Percentiles rank a stretch among this genome's conserved stretches.
phyloP scores from a whole-genome alignment of 2,797 vertebrate species.

The Silurus aristotelis region DNA sequence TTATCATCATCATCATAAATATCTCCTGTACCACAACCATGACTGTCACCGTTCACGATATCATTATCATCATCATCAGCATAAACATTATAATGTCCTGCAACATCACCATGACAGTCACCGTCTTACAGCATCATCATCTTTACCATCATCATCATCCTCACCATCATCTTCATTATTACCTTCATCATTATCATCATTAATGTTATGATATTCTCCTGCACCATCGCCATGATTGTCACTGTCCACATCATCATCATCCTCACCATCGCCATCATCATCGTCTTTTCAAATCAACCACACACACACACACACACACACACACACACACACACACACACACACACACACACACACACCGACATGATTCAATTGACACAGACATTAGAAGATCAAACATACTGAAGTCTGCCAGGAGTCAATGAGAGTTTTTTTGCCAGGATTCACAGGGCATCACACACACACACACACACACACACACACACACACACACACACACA shows the following conservation, averaged over 20 bases:
- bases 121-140: no score
- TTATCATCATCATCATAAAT: neutral
- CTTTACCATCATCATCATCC: no score
- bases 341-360: neutral
- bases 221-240: slow-evolving; percentile 5
- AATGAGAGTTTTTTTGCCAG: neutral
- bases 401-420: neutral
- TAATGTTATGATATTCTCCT: neutral
- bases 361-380: no score
- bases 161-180: no score
- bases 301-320: neutral
- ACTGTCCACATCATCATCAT: neutral
- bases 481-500: neutral
- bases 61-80: no score
- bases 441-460: neutral
- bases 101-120: no score
- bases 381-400: no score
- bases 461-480: slow-evolving; percentile 17
- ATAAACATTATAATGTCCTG: no score
- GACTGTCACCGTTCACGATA: no score
- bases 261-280: neutral
- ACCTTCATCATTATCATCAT: neutral
- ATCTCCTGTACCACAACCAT: neutral
- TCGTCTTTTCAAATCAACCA: neutral
- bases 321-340: slow-evolving; percentile 14